A percentile compares a stretch with the other conserved stretches of the same genome.
phyloP scores from a whole-genome alignment of 1,140 invertebrate genomes.

The Aricia agestis region DNA sequence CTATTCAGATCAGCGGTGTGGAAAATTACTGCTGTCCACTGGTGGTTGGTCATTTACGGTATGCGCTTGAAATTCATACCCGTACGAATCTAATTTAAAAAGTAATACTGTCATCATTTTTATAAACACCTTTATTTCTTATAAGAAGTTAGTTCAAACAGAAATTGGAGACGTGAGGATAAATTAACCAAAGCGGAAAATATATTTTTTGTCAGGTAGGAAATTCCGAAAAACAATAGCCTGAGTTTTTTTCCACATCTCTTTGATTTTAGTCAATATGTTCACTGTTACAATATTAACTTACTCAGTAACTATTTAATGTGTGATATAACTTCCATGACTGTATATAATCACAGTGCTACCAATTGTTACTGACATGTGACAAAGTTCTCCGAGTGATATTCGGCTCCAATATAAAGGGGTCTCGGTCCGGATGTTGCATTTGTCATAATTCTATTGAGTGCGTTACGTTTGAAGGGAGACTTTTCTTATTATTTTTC shows the following conservation, averaged over 20 bases:
- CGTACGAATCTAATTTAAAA: background rate
- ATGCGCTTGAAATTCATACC: background rate
- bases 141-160: no score
- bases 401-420: slow-evolving; percentile 52
- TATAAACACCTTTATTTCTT: no score
- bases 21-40: slow-evolving; percentile 3
- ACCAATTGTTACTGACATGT: slow-evolving; percentile 49
- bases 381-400: slow-evolving; percentile 55
- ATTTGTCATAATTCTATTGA: slow-evolving; percentile 57
- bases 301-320: background rate
- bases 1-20: slow-evolving; percentile 1
- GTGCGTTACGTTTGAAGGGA: slow-evolving; percentile 32
- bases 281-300: no score
- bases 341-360: slow-evolving; percentile 8
- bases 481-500: slow-evolving; percentile 4
- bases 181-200: no score
- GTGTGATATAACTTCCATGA: background rate
- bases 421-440: slow-evolving; percentile 65
- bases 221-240: no score
- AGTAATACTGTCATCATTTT: no score
- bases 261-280: no score
- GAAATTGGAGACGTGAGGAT: no score
- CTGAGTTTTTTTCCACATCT: no score
- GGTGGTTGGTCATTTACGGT: background rate
- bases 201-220: no score